Evolutionary conservation across 2,888 invertebrate genomes (phyloP), one percentile per base, ranked within the genome.

Genomic region (Chrysolina oricalcia): DNA sequence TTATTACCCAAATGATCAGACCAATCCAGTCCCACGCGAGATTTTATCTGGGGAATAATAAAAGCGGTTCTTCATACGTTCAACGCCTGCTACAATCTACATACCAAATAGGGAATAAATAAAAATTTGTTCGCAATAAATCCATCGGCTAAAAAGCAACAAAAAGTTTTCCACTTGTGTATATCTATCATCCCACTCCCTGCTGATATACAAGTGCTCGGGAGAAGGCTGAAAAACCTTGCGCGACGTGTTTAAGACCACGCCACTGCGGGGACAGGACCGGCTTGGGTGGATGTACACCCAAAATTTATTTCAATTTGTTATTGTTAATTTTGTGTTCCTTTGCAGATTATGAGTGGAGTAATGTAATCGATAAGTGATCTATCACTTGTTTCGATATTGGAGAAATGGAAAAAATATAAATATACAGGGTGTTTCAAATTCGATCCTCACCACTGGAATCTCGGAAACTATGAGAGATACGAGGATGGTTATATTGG

Each of bases 41-140:
- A 68, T 68, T 73, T 76, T 76, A 76, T 73, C 76, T 70, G 46
- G 15, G 75, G 69, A 75, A 67, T 72, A 66, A 74, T 74, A 68
- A 73, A 66, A 75, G 64, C 69, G 59, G 72, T 72, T 78, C 75
- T 74, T 75, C 78, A 72, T 72, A 75, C 73, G 66, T 70, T 71
- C 64, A 73, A 78, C 79, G 78, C 78, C 76, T 75, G 76, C 77
- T 73, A 73, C 67, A 76, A 72, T 74, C 76, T 75, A 74, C 74
- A 70, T 73, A 76, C 79, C 77, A 77, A 78, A 74, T 75, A 79
- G 70, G 79, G 79, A 70, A 73, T 77, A 77, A 77, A 76, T 71
- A 79, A 79, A 79, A 79, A 79, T 77, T 43, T 35, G 56, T 74
- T 46, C 53, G 76, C 76, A 59, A 70, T 79, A 77, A 79, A 77